Base-by-base conservation (phyloP, 2,113 vertebrate species). In the Plecturocebus donacophilus region DNA sequence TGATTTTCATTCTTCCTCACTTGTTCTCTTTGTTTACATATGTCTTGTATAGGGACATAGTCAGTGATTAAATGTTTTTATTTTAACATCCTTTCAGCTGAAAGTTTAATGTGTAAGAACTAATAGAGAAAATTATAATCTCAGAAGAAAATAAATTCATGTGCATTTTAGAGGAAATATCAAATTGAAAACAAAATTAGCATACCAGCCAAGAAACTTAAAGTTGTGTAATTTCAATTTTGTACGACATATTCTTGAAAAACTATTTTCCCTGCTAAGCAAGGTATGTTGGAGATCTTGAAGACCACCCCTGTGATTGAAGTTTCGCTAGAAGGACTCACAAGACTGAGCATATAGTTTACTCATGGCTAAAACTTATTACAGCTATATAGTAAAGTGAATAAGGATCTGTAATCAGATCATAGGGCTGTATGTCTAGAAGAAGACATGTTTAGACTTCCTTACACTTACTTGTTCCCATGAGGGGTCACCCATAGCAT, bases 231-330 rank as follows among this genome's bases (percentile, higher is more conserved):
- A 58, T 58, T 58, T 58, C 21, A 52, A 52, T 52, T 52, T 84
- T 83, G 19, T 42, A 23, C 92, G 30, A 70, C n/a, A 40, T 64
- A 64, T 32, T 77, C 58, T n/a, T 87, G 6, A 88, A 92, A 87
- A 94, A 92, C 35, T 91, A 90, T 16, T 87, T 68, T 94, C 82
- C 76, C 38, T 91, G 40, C 47, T 68, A 58, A 94, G 56, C 58
- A 94, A 56, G 35, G 4, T 77, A 70, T 58, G 21, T 42, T 87
- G 49, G n/a, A 25, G 4, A 6, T 84, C 77, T 92, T 20, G 30
- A 54, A 73, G 52, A 58, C n/a, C 13, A 83, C 42, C 27, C 42
- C 54, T 25, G 30, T 20, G 8, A 27, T 87, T 49, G 35, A 13
- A 89, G 61, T 87, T 75, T 86, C 35, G 13, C 20, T 94, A 77